phyloP scores from a whole-genome alignment of 2,113 vertebrate species.

The Dicrurus megarhynchus region DNA sequence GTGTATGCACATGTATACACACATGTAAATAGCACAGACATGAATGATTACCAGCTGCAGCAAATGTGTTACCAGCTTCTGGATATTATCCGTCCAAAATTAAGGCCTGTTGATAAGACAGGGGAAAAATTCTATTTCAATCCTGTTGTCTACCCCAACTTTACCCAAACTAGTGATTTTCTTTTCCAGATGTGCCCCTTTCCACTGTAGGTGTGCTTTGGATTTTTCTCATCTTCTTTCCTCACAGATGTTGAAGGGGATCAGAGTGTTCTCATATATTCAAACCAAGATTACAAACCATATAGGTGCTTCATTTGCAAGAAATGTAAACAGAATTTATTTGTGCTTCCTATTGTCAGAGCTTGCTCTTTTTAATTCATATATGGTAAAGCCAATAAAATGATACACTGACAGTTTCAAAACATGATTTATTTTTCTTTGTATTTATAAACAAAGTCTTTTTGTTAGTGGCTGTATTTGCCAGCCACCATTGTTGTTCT shows the following conservation, averaged over 20 bases:
- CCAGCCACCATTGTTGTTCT: background rate
- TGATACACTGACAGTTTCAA: background rate
- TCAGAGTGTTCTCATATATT: background rate
- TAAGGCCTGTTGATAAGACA: background rate
- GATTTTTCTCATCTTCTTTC: background rate
- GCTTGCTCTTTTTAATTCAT: background rate
- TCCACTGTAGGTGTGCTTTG: background rate
- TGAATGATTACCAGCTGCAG: background rate
- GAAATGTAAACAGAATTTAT: background rate
- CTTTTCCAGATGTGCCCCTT: background rate
- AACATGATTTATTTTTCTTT: background rate
- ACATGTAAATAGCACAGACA: background rate
- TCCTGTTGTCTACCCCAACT: background rate
- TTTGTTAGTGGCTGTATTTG: background rate
- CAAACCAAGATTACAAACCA: background rate
- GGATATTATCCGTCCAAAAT: background rate
- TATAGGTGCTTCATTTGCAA: background rate
- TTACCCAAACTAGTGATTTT: background rate
- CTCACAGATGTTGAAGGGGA: background rate
- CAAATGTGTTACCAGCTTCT: background rate
- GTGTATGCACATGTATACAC: fast-evolving
- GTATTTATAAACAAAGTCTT: background rate
- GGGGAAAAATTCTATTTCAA: background rate
- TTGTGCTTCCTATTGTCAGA: background rate
- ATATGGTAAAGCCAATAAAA: background rate